Evolutionary conservation across 2,113 vertebrate genomes (phyloP), one percentile per base, ranked within the genome.

Genomic region (Carassius carassius): DNA sequence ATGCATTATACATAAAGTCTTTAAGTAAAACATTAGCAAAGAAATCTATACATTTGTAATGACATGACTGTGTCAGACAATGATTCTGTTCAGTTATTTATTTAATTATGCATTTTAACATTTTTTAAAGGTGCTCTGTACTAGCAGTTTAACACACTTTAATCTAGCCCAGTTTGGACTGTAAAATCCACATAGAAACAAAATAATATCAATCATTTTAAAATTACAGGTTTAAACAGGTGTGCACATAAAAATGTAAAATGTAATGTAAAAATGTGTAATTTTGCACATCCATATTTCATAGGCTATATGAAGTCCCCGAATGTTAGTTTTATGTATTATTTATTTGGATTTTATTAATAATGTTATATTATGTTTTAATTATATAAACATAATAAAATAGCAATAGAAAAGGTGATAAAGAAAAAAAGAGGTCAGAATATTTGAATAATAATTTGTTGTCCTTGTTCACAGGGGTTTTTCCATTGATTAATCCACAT

Each of bases 401-500:
- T 9, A 65, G 16, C 17, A 16, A 12, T 65, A 60, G 16, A 82
- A 60, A 17, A 1, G 19, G 16, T 2, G 9, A 69, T 19, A 73
- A 56, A 73, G 29, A 58, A 19, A 73, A 60, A 67, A 72, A 58
- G 14, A 78, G 21, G 51, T 37, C 19, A 17, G 19, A 10, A 78
- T 54, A 29, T 69, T 67, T 78, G 32, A 70, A 17, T 56, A 21
- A 77, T 37, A 47, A 63, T 82, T 4, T 3, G 4, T 17, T 81
- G 35, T 72, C 8, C 17, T 44, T 47, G 12, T 79, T 75, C 70
- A 73, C 76, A 51, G 6, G 56, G 35, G 65, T 21, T 11, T 85
- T 78, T 81, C 37, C 58, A 83, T 51, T 85, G 32, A 81, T 87
- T 75, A 67, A 74, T 85, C 41, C 63, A 85, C 78, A 82, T 82